Percentiles rank a stretch among this genome's conserved stretches.
Evolutionary conservation across 2,797 vertebrate species (phyloP).

Genomic region (Manis crassicaudata): DNA sequence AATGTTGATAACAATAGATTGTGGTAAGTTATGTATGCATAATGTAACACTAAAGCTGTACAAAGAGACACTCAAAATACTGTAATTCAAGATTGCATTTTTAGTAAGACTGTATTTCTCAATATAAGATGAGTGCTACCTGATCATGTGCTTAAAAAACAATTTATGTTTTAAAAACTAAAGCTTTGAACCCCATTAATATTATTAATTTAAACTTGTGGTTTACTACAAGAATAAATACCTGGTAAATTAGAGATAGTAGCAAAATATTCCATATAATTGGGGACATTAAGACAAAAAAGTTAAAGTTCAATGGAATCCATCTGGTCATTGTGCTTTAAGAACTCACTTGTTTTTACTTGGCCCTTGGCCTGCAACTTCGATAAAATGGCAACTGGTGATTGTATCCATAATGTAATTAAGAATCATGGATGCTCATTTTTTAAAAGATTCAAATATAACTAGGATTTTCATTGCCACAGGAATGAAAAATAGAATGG

Average conservation of each 20-base stretch:
- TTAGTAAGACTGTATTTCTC: neutral
- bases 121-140: neutral
- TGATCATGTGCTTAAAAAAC: neutral
- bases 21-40: neutral
- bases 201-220: neutral
- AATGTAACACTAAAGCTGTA: neutral
- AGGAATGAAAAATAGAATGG: neutral
- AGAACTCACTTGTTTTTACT: neutral
- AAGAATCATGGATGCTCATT: neutral
- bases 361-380: neutral
- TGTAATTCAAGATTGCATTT: neutral
- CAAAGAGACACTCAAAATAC: neutral
- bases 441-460: neutral
- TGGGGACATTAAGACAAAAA: neutral
- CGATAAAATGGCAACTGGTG: neutral
- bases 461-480: neutral
- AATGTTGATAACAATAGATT: neutral
- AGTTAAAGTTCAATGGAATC: neutral
- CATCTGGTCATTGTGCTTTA: neutral
- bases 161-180: slow-evolving; percentile 2
- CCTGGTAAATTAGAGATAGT: neutral
- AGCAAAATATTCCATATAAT: neutral
- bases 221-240: neutral
- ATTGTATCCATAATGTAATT: neutral
- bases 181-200: slow-evolving; percentile 4